Evolutionary conservation across 2,888 invertebrate genomes (phyloP).

Genomic region (Calliopum simillimum): DNA sequence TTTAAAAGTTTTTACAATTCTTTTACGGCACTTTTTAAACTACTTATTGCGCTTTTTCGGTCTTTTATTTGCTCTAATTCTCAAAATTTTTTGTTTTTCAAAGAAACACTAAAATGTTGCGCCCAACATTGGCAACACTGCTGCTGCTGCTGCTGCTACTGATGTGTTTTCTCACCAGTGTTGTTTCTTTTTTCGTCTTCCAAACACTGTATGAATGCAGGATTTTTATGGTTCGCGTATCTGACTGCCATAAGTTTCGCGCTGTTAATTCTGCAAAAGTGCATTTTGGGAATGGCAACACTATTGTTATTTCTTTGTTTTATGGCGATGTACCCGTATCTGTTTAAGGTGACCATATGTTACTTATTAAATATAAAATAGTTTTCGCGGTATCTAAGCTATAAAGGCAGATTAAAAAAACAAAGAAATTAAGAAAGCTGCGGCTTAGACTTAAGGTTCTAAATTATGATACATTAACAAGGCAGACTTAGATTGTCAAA

Average conservation of each 20-base stretch:
- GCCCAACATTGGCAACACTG: not conserved
- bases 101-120: not conserved
- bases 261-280: slow-evolving; percentile 60
- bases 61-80: not conserved
- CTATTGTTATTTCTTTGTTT: slow-evolving; percentile 35
- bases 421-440: no score
- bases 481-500: no score
- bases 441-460: no score
- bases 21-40: not conserved
- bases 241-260: slow-evolving; percentile 57
- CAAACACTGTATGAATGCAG: not conserved
- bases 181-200: not conserved
- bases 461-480: no score
- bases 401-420: no score
- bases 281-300: slow-evolving; percentile 50
- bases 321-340: not conserved
- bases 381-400: no score
- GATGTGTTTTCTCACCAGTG: not conserved
- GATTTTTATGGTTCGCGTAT: slow-evolving; percentile 9
- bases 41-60: not conserved
- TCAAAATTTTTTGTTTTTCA: not conserved
- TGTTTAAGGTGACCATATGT: not conserved
- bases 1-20: not conserved
- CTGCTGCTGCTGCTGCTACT: not conserved
- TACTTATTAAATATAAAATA: no score